Evolutionary conservation across 2,888 invertebrate species (phyloP).

Genomic region (Corythucha ciliata): DNA sequence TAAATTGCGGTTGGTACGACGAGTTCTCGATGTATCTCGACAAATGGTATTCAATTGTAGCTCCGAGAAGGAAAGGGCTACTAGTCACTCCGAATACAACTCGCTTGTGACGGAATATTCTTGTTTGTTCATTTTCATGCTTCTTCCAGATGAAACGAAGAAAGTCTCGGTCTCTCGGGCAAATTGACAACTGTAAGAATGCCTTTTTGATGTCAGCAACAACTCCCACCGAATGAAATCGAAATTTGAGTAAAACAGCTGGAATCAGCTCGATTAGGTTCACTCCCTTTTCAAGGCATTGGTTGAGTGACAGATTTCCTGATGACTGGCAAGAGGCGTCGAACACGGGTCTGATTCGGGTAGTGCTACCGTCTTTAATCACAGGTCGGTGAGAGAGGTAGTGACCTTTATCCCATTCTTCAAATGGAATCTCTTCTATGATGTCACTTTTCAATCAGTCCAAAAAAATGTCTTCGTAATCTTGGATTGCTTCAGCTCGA

Average conservation of each 20-base stretch:
- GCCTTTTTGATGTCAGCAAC: slow-evolving; percentile 33
- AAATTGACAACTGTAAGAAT: slow-evolving; percentile 26
- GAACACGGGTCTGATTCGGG: slow-evolving; percentile 30
- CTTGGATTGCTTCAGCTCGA: slow-evolving; percentile 28
- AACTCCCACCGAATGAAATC: background rate
- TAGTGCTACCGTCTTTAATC: slow-evolving; percentile 26
- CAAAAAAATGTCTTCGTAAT: slow-evolving; percentile 35
- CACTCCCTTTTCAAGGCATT: slow-evolving; percentile 11
- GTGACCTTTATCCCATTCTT: slow-evolving; percentile 23
- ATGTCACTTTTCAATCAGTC: slow-evolving; percentile 36
- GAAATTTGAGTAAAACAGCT: background rate
- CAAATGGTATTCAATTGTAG: slow-evolving; percentile 17
- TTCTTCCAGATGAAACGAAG: slow-evolving; percentile 36
- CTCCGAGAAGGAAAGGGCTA: slow-evolving; percentile 22
- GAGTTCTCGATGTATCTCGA: background rate
- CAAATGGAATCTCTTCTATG: slow-evolving; percentile 33
- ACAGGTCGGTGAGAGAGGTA: slow-evolving; percentile 29
- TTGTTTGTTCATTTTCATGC: background rate
- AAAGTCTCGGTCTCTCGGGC: slow-evolving; percentile 26
- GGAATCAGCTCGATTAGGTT: slow-evolving; percentile 21
- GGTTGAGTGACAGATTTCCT: background rate
- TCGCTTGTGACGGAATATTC: slow-evolving; percentile 16
- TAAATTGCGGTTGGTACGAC: too few relatives aligned
- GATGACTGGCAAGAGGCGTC: slow-evolving; percentile 27
- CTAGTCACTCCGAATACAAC: slow-evolving; percentile 24